Evolutionary conservation across 2,888 invertebrate genomes (phyloP).

Genomic region (Epirrhoe tristata): DNA sequence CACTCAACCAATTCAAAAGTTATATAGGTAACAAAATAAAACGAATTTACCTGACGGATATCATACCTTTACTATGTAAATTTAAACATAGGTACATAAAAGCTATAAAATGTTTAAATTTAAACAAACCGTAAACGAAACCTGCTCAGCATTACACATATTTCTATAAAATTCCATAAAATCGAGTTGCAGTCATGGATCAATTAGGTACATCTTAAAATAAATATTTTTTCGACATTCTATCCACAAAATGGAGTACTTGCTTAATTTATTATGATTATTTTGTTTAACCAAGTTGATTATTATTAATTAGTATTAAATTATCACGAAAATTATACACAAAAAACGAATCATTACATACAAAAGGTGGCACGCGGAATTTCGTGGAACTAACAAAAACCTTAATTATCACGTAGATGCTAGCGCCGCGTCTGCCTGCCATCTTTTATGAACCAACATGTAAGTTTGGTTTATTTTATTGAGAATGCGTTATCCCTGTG

Average conservation of each 20-base stretch:
- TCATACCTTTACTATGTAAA: constrained; percentile 65
- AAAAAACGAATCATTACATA: background rate
- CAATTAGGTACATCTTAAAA: constrained; percentile 32
- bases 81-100: constrained; percentile 63
- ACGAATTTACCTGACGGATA: constrained; percentile 45
- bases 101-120: constrained; percentile 58
- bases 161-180: constrained; percentile 40
- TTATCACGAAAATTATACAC: background rate
- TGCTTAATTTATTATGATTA: background rate
- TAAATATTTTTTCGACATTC: constrained; percentile 7
- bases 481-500: background rate
- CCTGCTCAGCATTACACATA: constrained; percentile 28
- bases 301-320: background rate
- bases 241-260: constrained; percentile 8
- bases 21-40: constrained; percentile 28
- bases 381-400: too few species aligned
- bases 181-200: constrained; percentile 55
- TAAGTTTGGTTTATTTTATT: background rate
- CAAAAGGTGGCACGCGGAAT: too few species aligned
- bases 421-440: too few species aligned
- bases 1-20: too few species aligned
- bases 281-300: background rate
- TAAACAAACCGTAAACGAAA: constrained; percentile 51
- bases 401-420: too few species aligned
- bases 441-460: too few species aligned